phyloP scores from a whole-genome alignment of 2,888 invertebrate species.

The Drosophila anomalata region DNA sequence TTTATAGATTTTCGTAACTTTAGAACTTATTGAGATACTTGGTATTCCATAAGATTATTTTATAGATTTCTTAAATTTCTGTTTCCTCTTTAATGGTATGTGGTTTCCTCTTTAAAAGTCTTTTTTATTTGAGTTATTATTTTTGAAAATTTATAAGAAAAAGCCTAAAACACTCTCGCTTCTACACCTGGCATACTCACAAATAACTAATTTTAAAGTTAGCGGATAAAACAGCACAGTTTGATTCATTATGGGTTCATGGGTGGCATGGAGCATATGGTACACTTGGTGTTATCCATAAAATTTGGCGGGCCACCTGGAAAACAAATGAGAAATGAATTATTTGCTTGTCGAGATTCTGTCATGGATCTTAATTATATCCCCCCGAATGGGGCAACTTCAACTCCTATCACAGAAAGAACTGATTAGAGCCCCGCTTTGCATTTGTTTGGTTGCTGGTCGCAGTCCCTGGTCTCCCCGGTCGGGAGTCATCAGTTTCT shows the following conservation, averaged over 20 bases:
- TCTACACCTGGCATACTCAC: constrained; percentile 49
- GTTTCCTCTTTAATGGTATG: background rate
- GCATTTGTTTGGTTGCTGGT: constrained; percentile 35
- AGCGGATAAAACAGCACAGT: constrained; percentile 70
- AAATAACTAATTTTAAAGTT: constrained; percentile 68
- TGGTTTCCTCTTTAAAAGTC: background rate
- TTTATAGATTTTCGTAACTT: background rate
- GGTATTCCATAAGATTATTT: background rate
- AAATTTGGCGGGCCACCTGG: constrained; percentile 76
- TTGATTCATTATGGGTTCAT: constrained; percentile 80
- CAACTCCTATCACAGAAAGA: constrained; percentile 5
- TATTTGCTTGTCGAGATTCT: background rate
- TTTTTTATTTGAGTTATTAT: background rate
- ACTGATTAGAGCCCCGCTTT: constrained; percentile 36
- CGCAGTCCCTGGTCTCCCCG: background rate
- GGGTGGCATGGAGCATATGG: constrained; percentile 81
- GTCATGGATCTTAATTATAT: background rate
- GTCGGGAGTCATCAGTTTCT: constrained; percentile 2
- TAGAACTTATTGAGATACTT: background rate
- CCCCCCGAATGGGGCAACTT: background rate
- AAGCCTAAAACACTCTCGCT: background rate
- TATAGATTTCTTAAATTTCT: too few species aligned
- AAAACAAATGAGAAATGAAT: constrained; percentile 23
- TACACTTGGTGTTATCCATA: constrained; percentile 79
- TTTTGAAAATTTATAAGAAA: background rate